Base-by-base conservation (phyloP, 2,113 vertebrate genomes). In the Meles meles region DNA sequence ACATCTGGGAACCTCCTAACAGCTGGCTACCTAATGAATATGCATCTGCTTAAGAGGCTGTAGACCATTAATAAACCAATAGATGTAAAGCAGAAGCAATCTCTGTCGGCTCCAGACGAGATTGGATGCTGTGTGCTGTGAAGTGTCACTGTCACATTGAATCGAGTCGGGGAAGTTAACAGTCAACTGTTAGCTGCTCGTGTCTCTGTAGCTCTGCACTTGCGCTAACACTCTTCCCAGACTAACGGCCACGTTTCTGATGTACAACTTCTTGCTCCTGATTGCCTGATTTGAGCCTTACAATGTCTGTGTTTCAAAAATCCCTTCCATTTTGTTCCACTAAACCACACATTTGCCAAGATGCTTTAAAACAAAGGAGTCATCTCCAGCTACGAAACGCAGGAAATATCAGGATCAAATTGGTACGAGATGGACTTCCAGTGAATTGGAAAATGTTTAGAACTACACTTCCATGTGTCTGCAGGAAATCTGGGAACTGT, bases 11-110 rank as follows among this genome's bases (percentile, higher is more conserved):
- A 98, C 98, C 98, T 98, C 98, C 97, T 98, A 99, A 98, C 99
- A 99, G 99, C 99, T 99, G 99, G 99, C 98, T 98, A 99, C 98
- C 98, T 99, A 99, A 99, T 99, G 98, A 99, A 99, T 99, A 99
- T 99, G 98, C 99, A 99, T 99, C 99, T 99, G 99, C 98, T 99
- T 99, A 98, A 99, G 98, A 99, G 98, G 98, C 98, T 99, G 98
- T 98, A 98, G 98, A 97, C 98, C 99, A 99, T 99, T 99, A 99
- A 99, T 99, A 99, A 99, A 99, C 99, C 98, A 99, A 98, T 98
- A 99, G 99, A 98, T 98, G 98, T 98, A 99, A 99, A 99, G 97
- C 98, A 99, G 98, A 98, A 99, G 98, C 98, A 98, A 98, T 99
- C 98, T 99, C 98, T 98, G 98, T 99, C 99, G 99, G 98, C 99